Conservation (phyloP, 2,797 vertebrate genomes). For the Falco concolor region DNA sequence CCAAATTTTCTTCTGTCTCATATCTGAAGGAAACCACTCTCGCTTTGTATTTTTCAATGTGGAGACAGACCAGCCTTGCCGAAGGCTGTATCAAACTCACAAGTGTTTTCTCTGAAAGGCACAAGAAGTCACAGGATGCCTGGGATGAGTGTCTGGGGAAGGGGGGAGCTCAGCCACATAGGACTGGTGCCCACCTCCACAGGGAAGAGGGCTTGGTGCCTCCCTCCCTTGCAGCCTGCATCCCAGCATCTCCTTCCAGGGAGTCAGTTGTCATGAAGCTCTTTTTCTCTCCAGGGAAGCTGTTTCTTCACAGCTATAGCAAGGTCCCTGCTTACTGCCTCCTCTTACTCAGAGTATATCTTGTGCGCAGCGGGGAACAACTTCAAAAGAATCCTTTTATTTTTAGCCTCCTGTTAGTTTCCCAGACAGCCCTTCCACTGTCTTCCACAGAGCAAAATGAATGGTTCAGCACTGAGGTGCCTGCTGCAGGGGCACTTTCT, state of each 20-base stretch:
- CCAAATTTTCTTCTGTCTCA: background rate
- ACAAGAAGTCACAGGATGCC: background rate
- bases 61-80: background rate
- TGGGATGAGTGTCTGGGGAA: accelerated
- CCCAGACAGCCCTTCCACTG: background rate
- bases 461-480: background rate
- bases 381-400: background rate
- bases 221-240: background rate
- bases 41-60: background rate
- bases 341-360: background rate
- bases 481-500: background rate
- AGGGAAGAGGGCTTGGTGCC: background rate
- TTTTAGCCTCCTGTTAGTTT: background rate
- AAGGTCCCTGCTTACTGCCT: background rate
- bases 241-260: background rate
- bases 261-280: background rate
- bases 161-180: accelerated
- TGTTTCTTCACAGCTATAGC: background rate
- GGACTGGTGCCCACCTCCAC: background rate
- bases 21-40: background rate
- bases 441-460: background rate
- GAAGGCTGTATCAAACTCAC: too few species aligned
- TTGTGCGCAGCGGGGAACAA: background rate
- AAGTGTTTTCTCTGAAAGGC: background rate
- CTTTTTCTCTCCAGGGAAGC: background rate